phyloP scores from a whole-genome alignment of 2,113 vertebrate species.

The Neolamprologus kungweensis region DNA sequence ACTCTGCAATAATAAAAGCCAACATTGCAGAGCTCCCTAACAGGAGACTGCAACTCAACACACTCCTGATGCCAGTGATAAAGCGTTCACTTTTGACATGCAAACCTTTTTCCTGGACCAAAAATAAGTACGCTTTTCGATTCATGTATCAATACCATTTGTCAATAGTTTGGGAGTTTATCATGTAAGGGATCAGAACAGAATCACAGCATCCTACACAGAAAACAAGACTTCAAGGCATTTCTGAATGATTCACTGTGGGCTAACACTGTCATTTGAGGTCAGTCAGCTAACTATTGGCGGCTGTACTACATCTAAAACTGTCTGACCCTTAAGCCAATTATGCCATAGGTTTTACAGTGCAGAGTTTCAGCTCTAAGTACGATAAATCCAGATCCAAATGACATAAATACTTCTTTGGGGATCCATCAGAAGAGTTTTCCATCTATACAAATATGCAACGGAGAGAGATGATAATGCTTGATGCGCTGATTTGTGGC shows the following conservation, averaged over 20 bases:
- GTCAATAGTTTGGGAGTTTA: not conserved
- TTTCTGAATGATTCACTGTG: not conserved
- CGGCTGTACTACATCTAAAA: conserved; percentile 3
- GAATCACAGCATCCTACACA: not conserved
- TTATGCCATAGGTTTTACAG: conserved; percentile 35
- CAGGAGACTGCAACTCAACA: conserved; percentile 20
- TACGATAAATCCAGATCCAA: conserved; percentile 10
- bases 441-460: not conserved
- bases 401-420: not conserved
- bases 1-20: conserved; percentile 46
- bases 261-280: not conserved
- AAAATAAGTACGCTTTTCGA: not conserved
- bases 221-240: not conserved
- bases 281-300: conserved; percentile 9
- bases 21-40: conserved; percentile 41
- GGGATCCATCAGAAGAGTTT: not conserved
- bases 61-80: not conserved
- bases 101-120: not conserved
- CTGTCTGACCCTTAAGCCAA: conserved; percentile 49
- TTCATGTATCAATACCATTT: not conserved
- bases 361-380: not conserved
- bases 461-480: not conserved
- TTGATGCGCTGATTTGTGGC: not conserved
- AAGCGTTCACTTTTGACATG: not conserved
- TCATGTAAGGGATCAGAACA: not conserved